Conservation (phyloP, 2,888 invertebrate genomes). For the Asteroscopus sphinx region DNA sequence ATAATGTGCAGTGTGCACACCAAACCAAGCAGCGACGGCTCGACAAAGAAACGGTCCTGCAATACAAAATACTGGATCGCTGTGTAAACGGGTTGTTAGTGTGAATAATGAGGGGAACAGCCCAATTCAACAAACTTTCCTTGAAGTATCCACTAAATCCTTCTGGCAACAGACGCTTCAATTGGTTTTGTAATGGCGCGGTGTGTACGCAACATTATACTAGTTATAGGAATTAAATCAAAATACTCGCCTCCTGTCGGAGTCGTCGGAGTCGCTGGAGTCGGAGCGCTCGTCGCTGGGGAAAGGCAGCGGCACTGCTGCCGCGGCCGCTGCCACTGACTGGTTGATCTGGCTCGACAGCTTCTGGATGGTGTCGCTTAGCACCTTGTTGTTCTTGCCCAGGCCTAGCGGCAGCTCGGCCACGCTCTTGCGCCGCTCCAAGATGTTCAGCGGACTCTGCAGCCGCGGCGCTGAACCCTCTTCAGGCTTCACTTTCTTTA, state of each 20-base stretch:
- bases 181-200: no score
- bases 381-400: slow-evolving; percentile 89
- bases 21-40: no score
- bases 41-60: no score
- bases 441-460: slow-evolving; percentile 79
- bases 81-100: no score
- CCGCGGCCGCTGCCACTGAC: slow-evolving; percentile 75
- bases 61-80: no score
- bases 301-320: slow-evolving; percentile 75
- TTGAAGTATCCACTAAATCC: no score
- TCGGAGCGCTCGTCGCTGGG: slow-evolving; percentile 81
- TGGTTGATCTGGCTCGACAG: slow-evolving; percentile 88
- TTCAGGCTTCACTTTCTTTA: slow-evolving; percentile 78
- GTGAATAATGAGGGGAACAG: no score
- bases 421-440: slow-evolving; percentile 83
- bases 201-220: no score
- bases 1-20: no score
- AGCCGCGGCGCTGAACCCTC: slow-evolving; percentile 76
- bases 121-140: no score
- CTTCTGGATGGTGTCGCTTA: slow-evolving; percentile 91
- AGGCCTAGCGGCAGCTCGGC: slow-evolving; percentile 78
- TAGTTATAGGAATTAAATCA: no score
- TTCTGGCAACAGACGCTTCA: no score
- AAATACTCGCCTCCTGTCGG: slow-evolving; percentile 80
- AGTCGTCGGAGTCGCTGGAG: slow-evolving; percentile 85